These are phyloP conservation scores for Plecotus auritus DNA, from an alignment of 2,113 vertebrate genomes.

Conservation along the genomic window DNA sequence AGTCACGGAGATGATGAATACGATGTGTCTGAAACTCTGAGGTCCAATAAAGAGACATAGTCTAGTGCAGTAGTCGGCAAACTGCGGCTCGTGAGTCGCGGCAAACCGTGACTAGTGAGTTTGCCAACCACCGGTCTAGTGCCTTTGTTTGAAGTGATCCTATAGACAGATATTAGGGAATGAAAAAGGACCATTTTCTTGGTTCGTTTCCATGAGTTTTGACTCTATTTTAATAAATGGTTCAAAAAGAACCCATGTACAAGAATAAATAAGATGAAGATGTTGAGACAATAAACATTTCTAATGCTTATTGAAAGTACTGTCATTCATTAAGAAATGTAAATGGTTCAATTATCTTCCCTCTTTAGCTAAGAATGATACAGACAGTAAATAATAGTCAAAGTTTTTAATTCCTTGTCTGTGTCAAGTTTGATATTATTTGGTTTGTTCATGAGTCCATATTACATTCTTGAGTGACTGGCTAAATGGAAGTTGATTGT, in stretches of 20 bases:
- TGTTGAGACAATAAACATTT: neutral
- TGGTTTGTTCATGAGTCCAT: neutral
- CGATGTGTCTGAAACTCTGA: neutral
- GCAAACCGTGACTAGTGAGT: too few species aligned
- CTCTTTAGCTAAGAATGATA: neutral
- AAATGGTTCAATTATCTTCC: too few species aligned
- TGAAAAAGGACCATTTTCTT: neutral
- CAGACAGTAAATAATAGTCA: too few species aligned
- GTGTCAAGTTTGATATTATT: neutral
- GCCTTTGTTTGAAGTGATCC: neutral
- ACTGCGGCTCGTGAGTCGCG: too few species aligned
- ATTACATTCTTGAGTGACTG: accelerated
- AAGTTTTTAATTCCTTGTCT: neutral
- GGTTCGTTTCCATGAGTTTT: neutral
- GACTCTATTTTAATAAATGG: neutral
- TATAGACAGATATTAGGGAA: neutral
- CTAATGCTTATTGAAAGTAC: neutral
- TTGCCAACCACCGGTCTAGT: too few species aligned
- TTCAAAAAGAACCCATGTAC: neutral
- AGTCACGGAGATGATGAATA: neutral
- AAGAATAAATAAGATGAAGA: neutral
- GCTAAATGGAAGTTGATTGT: accelerated
- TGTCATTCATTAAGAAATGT: neutral
- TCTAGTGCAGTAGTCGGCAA: neutral
- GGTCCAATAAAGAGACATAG: neutral